Conservation (phyloP, 2,113 vertebrate species). For the Chaetops frenatus region DNA sequence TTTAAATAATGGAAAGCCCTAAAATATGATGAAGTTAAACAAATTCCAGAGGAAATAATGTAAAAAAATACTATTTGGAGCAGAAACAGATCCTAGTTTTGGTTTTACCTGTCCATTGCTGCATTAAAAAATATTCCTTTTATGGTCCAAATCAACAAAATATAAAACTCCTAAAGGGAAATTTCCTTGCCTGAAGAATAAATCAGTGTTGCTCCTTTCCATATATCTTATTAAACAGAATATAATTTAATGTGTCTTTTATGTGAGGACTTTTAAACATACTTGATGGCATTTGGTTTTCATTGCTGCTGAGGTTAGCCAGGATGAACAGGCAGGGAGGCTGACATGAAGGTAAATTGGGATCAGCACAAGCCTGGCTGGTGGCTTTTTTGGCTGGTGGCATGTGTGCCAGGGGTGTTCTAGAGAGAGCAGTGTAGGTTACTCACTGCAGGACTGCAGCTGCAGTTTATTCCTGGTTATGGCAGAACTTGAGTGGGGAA, state of each 20-base stretch:
- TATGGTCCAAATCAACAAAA: neutral
- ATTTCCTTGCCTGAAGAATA: neutral
- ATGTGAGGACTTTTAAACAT: neutral
- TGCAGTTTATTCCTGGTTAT: neutral
- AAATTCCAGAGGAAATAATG: constrained; percentile 56
- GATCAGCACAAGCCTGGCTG: neutral
- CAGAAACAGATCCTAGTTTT: neutral
- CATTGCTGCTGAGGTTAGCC: neutral
- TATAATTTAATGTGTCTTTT: neutral
- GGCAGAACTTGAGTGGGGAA: neutral
- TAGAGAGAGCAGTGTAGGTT: fast-evolving
- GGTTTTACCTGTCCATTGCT: neutral
- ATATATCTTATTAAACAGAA: neutral
- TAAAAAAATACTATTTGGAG: neutral
- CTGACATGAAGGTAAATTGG: neutral
- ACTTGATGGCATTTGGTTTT: neutral
- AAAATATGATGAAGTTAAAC: constrained; percentile 34
- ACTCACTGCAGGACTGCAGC: neutral
- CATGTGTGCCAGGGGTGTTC: fast-evolving
- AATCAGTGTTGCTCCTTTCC: neutral
- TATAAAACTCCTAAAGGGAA: neutral
- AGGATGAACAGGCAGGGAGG: neutral
- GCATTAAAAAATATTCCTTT: neutral
- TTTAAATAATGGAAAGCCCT: constrained; percentile 23
- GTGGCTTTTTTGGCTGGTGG: fast-evolving